phyloP scores from a whole-genome alignment of 1,140 invertebrate species.

The Sarcophaga bullata region DNA sequence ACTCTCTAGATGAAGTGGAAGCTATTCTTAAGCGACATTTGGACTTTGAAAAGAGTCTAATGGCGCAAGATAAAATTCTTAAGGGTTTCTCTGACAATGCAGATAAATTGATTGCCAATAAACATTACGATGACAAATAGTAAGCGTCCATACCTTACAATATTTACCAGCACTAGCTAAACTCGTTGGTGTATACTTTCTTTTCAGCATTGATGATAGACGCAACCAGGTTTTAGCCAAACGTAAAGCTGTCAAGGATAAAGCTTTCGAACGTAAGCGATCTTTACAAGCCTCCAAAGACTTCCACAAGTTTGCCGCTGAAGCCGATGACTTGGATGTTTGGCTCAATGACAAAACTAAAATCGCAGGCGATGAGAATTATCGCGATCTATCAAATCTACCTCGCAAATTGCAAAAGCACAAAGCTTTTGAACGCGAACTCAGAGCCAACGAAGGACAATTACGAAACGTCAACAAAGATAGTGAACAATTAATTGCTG shows the following conservation, averaged over 20 bases:
- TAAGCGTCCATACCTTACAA: slow-evolving; percentile 66
- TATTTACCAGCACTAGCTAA: background rate
- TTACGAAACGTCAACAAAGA: slow-evolving; percentile 84
- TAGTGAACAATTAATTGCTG: slow-evolving; percentile 76
- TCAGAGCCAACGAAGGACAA: slow-evolving; percentile 91
- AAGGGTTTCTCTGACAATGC: slow-evolving; percentile 88
- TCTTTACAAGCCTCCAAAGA: slow-evolving; percentile 81
- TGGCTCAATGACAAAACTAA: slow-evolving; percentile 95
- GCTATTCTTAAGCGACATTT: slow-evolving; percentile 92
- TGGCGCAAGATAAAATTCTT: slow-evolving; percentile 92
- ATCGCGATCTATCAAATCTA: slow-evolving; percentile 90
- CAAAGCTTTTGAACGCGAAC: slow-evolving; percentile 95
- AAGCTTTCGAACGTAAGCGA: slow-evolving; percentile 77
- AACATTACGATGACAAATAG: slow-evolving; percentile 89
- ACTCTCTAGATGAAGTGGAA: slow-evolving; percentile 94
- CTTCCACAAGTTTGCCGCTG: slow-evolving; percentile 87
- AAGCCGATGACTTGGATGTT: slow-evolving; percentile 85
- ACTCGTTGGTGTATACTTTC: background rate
- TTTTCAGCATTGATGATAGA: slow-evolving; percentile 76
- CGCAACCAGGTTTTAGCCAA: slow-evolving; percentile 80
- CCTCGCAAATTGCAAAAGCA: slow-evolving; percentile 96
- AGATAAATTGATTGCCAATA: slow-evolving; percentile 81
- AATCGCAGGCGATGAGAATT: slow-evolving; percentile 91
- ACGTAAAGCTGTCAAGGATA: slow-evolving; percentile 78
- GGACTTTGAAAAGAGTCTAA: slow-evolving; percentile 93